Evolutionary conservation across 2,113 vertebrate species (phyloP), one percentile per base, ranked within the genome.

Genomic region (Trogon surrucura): DNA sequence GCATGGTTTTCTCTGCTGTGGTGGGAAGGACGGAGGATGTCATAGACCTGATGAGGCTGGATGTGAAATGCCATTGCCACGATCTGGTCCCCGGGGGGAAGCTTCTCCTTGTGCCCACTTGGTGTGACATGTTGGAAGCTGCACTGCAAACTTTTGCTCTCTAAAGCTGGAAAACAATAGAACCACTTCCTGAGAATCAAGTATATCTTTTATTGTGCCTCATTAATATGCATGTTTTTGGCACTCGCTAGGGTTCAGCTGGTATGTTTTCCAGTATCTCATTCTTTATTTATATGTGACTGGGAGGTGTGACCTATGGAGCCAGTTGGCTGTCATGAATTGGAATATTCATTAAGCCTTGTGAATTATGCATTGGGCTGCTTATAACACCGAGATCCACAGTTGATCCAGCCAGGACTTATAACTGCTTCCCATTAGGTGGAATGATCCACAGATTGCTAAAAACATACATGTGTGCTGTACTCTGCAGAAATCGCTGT

Each of bases 261-360:
- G 97, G 97, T 98, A 97, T 27, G 26, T 96, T 98, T 98, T 98
- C 98, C 97, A 98, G 96, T 98, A 97, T 96, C 97, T 98, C 98
- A 98, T 98, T 98, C 97, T 97, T 98, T 98, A 98, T 98, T 98
- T 98, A 98, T 98, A 97, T 96, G 96, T 98, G 98, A 97, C 97
- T 74, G 85, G 97, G 97, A 98, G 98, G 98, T 97, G 97, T 98
- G 98, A 98, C 98, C 98, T 98, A 97, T 95, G 91, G 97, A 98
- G 97, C 97, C 97, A 98, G 97, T 98, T 98, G 97, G 97, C 97
- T 98, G 98, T 98, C 97, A 97, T 98, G 97, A 98, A 98, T 97
- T 96, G 96, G 98, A 98, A 98, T 98, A 98, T 98, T 98, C 98
- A 98, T 98, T 98, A 98, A 98, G 97, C 85, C 93, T 97, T 95